These are phyloP conservation scores for Hyperoplus lanceolatus DNA, from an alignment of 2,797 vertebrate species.

Conservation along the genomic window DNA sequence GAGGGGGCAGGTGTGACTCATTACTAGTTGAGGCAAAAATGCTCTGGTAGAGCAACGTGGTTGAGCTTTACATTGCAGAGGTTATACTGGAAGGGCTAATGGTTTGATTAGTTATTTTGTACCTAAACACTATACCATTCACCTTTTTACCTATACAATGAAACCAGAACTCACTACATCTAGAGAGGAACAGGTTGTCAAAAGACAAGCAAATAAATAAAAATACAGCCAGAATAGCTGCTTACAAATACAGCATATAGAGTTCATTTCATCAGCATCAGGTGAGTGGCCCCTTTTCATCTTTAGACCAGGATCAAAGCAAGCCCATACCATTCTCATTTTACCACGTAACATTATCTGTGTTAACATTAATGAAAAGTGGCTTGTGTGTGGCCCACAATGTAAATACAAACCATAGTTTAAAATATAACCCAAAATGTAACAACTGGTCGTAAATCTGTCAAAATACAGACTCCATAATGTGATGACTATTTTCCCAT, in stretches of 20 bases:
- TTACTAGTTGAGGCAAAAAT: not conserved
- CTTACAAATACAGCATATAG: not conserved
- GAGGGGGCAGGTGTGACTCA: not conserved
- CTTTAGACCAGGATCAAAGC: not conserved
- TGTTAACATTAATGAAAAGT: not conserved
- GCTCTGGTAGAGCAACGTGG: not conserved
- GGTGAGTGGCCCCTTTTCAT: slow-evolving; percentile 5
- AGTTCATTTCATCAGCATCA: slow-evolving; percentile 1
- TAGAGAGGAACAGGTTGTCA: not conserved
- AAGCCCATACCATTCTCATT: not conserved
- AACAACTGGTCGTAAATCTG: too few species aligned
- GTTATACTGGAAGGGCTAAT: not conserved
- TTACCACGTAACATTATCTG: not conserved
- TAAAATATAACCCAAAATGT: too few species aligned
- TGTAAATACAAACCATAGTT: too few species aligned
- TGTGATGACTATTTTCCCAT: too few species aligned
- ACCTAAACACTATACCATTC: not conserved
- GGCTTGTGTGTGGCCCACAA: too few species aligned
- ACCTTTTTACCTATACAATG: not conserved
- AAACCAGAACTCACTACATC: not conserved
- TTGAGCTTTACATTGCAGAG: not conserved
- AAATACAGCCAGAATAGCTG: too few species aligned
- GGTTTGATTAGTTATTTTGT: not conserved
- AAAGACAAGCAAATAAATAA: too few species aligned
- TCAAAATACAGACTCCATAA: too few species aligned